phyloP scores from a whole-genome alignment of 2,797 vertebrate species.

The Phrynocephalus forsythii region DNA sequence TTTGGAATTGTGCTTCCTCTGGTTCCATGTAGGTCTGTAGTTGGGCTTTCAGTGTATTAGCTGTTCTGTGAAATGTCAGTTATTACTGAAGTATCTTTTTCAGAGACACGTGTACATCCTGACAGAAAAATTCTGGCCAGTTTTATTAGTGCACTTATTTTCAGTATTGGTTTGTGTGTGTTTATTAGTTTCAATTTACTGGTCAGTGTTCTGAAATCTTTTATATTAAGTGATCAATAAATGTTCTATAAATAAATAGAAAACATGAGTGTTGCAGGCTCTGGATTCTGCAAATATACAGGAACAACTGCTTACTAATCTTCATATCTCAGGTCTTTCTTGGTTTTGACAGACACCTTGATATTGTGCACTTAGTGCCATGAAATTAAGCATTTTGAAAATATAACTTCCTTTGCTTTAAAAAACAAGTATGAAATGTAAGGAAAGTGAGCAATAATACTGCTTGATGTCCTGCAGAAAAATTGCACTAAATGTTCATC shows the following conservation, averaged over 20 bases:
- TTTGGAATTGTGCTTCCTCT: not conserved
- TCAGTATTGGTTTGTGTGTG: not conserved
- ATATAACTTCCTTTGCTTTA: not conserved
- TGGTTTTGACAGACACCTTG: not conserved
- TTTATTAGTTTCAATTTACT: not conserved
- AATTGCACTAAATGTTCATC: not conserved
- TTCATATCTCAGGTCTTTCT: not conserved
- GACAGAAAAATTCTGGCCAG: not conserved
- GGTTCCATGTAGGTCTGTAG: not conserved
- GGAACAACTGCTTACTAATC: not conserved
- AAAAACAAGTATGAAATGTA: not conserved
- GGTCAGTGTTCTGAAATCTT: not conserved
- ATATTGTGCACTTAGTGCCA: conserved; percentile 6
- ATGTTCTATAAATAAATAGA: not conserved
- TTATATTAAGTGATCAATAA: not conserved
- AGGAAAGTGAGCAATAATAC: not conserved
- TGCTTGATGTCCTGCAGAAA: not conserved
- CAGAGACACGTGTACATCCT: not conserved
- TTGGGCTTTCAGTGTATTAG: not conserved
- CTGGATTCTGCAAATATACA: not conserved
- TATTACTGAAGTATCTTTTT: not conserved
- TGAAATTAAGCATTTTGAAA: conserved; percentile 15
- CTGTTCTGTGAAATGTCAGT: not conserved
- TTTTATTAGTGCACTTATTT: not conserved
- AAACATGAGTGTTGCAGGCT: not conserved